Evolutionary conservation across 2,888 invertebrate genomes (phyloP).

Genomic region (Campoplex nolae): DNA sequence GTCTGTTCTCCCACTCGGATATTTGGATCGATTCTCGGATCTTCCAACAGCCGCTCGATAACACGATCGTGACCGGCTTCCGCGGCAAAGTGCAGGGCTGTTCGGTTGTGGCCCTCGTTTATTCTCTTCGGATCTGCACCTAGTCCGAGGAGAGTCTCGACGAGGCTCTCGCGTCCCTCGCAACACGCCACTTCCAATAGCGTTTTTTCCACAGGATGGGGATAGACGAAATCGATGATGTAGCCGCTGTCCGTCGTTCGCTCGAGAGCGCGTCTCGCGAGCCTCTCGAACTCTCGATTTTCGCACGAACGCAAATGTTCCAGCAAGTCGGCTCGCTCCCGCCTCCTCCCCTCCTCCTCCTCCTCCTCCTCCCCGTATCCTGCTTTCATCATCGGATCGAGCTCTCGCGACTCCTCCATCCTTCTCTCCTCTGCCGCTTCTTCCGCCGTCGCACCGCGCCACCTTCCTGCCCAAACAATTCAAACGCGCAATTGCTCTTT

Average conservation of each 20-base stretch:
- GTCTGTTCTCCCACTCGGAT: slow-evolving; percentile 76
- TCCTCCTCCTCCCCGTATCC: too few species aligned
- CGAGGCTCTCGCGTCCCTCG: slow-evolving; percentile 86
- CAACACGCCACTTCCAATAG: slow-evolving; percentile 87
- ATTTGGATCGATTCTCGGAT: slow-evolving; percentile 79
- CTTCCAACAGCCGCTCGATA: slow-evolving; percentile 76
- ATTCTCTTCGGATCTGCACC: slow-evolving; percentile 88
- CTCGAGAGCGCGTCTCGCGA: slow-evolving; percentile 67
- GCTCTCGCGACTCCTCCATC: slow-evolving; percentile 63
- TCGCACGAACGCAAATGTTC: slow-evolving; percentile 67
- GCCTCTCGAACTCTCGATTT: slow-evolving; percentile 72
- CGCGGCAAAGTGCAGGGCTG: slow-evolving; percentile 89
- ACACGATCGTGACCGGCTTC: slow-evolving; percentile 83
- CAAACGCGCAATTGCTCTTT: background rate
- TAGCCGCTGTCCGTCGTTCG: slow-evolving; percentile 81
- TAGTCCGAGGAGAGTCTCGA: slow-evolving; percentile 85
- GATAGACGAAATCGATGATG: slow-evolving; percentile 86
- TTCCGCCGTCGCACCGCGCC: too few species aligned
- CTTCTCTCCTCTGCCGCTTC: background rate
- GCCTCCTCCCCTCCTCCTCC: background rate
- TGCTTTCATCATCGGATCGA: slow-evolving; percentile 38
- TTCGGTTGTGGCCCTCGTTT: slow-evolving; percentile 86
- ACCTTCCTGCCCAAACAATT: background rate
- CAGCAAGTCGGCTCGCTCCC: slow-evolving; percentile 52
- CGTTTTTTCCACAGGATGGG: slow-evolving; percentile 87